phyloP scores from a whole-genome alignment of 2,888 invertebrate genomes.

The Clistopyga incitator region DNA sequence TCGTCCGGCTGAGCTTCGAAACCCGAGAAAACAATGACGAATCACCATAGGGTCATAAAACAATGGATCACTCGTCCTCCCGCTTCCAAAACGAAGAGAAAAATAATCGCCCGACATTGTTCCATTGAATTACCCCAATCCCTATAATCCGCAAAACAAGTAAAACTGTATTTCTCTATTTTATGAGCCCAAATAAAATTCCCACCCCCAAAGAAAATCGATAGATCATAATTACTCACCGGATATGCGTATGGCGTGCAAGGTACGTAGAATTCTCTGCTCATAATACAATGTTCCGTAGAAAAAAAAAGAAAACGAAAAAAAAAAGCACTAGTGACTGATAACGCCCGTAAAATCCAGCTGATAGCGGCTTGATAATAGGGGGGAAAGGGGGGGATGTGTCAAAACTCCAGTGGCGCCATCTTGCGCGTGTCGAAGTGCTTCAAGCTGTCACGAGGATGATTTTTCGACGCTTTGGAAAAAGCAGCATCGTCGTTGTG shows the following conservation, averaged over 20 bases:
- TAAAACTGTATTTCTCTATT: not conserved
- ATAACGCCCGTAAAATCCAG: slow-evolving; percentile 77
- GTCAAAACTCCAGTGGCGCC: slow-evolving; percentile 82
- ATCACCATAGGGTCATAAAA: slow-evolving; percentile 24
- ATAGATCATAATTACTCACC: slow-evolving; percentile 74
- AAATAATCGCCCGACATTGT: not conserved
- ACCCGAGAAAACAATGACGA: slow-evolving; percentile 56
- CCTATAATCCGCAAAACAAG: no score
- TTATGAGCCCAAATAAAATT: not conserved
- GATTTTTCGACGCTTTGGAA: slow-evolving; percentile 68
- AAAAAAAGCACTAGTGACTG: slow-evolving; percentile 55
- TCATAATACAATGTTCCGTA: slow-evolving; percentile 77
- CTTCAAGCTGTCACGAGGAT: slow-evolving; percentile 81
- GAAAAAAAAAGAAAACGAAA: slow-evolving; percentile 35
- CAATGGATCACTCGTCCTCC: slow-evolving; percentile 34
- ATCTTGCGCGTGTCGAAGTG: slow-evolving; percentile 75
- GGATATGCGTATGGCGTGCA: slow-evolving; percentile 83
- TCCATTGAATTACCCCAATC: no score
- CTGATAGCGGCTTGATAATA: slow-evolving; percentile 72
- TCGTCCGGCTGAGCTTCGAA: slow-evolving; percentile 20
- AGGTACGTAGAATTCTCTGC: slow-evolving; percentile 83
- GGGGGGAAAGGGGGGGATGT: slow-evolving; percentile 70
- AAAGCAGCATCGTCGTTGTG: slow-evolving; percentile 60
- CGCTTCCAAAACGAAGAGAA: not conserved
- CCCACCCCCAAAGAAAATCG: not conserved